phyloP scores from a whole-genome alignment of 2,113 vertebrate species.

The Setophaga kirtlandii region DNA sequence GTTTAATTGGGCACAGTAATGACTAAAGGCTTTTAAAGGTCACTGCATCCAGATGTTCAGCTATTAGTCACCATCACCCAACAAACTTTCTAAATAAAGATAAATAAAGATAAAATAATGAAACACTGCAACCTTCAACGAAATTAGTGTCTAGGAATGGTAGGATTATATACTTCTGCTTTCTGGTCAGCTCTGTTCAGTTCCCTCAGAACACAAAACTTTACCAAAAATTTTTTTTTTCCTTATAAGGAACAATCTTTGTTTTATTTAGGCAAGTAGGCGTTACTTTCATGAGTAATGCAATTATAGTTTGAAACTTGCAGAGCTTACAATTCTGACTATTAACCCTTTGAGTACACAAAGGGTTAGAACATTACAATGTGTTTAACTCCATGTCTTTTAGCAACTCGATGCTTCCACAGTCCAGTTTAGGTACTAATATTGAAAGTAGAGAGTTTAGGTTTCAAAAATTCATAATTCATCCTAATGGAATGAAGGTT shows the following conservation, averaged over 20 bases:
- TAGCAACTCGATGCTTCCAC: not conserved
- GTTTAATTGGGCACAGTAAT: slow-evolving; percentile 78
- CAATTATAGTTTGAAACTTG: not conserved
- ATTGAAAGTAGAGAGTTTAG: not conserved
- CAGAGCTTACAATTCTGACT: not conserved
- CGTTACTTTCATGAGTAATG: not conserved
- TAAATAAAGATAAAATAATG: slow-evolving; percentile 82
- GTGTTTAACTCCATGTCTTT: not conserved
- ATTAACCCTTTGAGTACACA: not conserved
- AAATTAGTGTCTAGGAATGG: slow-evolving; percentile 71
- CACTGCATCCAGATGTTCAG: slow-evolving; percentile 78
- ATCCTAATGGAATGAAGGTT: not conserved
- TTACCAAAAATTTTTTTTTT: slow-evolving; percentile 61
- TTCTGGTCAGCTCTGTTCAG: slow-evolving; percentile 60
- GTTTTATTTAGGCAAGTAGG: not conserved
- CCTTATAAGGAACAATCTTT: not conserved
- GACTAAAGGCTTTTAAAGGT: slow-evolving; percentile 80
- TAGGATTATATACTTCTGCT: slow-evolving; percentile 72
- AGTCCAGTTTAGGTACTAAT: not conserved
- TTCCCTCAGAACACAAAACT: slow-evolving; percentile 38
- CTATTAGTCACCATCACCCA: slow-evolving; percentile 80
- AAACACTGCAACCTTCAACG: slow-evolving; percentile 71
- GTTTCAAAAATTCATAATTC: not conserved
- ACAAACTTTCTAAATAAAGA: slow-evolving; percentile 72
- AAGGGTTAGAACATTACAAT: not conserved